These are phyloP conservation scores for Eremophila alpestris DNA, from an alignment of 2,797 vertebrate species.

Conservation along the genomic window DNA sequence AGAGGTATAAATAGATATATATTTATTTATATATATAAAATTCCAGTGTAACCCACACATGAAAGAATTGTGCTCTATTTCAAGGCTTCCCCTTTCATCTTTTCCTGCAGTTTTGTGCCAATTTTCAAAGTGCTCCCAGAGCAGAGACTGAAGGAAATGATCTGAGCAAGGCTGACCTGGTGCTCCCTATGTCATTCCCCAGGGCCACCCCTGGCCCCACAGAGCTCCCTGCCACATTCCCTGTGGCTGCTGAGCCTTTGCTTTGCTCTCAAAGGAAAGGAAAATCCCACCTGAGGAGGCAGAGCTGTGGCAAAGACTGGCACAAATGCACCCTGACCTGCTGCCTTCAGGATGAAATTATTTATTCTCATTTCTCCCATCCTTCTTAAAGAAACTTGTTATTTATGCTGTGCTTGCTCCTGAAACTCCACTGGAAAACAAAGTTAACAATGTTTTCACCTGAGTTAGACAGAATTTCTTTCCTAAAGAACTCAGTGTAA, in stretches of 20 bases:
- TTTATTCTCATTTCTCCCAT: not conserved
- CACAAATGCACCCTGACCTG: not conserved
- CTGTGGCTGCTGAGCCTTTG: not conserved
- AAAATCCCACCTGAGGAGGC: not conserved
- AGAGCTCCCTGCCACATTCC: not conserved
- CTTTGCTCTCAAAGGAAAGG: not conserved
- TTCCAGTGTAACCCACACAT: constrained; percentile 3
- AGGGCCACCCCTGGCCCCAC: not conserved
- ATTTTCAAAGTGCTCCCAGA: constrained; percentile 44
- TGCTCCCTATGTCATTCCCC: not conserved
- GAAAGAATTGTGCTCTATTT: constrained; percentile 45
- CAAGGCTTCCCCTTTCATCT: constrained; percentile 49
- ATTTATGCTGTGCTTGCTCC: not conserved
- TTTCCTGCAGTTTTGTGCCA: constrained; percentile 20
- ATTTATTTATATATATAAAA: not conserved
- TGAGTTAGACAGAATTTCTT: not conserved
- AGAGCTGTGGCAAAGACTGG: not conserved
- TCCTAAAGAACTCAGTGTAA: not conserved
- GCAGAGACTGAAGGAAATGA: not conserved
- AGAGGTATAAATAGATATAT: not conserved
- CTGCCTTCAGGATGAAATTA: not conserved
- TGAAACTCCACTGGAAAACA: not conserved
- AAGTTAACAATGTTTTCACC: not conserved
- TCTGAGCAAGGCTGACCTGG: not conserved
- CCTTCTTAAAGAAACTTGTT: not conserved